Percentiles rank a stretch among this genome's conserved stretches.
Conservation (phyloP, 1,140 invertebrate genomes). For the Diabrotica undecimpunctata region DNA sequence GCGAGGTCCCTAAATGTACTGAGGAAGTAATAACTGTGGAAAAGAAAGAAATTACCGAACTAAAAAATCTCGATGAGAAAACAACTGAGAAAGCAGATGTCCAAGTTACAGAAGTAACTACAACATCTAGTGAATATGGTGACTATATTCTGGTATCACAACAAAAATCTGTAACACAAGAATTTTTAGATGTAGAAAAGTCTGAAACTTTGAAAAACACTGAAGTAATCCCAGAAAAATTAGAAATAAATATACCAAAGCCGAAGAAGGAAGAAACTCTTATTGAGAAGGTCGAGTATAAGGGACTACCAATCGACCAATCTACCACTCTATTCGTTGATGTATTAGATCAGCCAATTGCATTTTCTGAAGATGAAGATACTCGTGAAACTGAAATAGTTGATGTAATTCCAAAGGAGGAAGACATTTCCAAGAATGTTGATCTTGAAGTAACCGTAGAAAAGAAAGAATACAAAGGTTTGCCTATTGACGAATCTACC, state of each 20-base stretch:
- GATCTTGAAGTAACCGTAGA: not conserved
- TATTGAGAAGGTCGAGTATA: slow-evolving; percentile 42
- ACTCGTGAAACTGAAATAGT: not conserved
- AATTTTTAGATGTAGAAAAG: not conserved
- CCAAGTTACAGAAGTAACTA: no score
- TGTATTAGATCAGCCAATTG: slow-evolving; percentile 53
- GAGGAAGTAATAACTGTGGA: slow-evolving; percentile 37
- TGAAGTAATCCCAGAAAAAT: not conserved
- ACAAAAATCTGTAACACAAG: slow-evolving; percentile 1
- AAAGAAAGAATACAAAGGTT: slow-evolving; percentile 43
- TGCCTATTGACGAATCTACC: slow-evolving; percentile 50
- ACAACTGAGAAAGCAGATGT: no score
- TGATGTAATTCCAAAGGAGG: not conserved
- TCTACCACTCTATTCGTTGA: slow-evolving; percentile 51
- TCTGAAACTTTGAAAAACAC: no score
- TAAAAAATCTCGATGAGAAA: slow-evolving; percentile 41
- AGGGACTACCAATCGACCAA: slow-evolving; percentile 50
- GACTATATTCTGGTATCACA: not conserved
- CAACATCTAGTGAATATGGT: not conserved
- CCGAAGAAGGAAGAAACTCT: not conserved
- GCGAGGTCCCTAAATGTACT: no score
- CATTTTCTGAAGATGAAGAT: slow-evolving; percentile 30
- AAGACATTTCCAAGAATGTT: not conserved
- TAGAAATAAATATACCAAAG: not conserved
- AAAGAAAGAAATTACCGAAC: slow-evolving; percentile 35